Evolutionary conservation across 2,888 invertebrate species (phyloP), one percentile per base, ranked within the genome.

Genomic region (Eurois occulta): DNA sequence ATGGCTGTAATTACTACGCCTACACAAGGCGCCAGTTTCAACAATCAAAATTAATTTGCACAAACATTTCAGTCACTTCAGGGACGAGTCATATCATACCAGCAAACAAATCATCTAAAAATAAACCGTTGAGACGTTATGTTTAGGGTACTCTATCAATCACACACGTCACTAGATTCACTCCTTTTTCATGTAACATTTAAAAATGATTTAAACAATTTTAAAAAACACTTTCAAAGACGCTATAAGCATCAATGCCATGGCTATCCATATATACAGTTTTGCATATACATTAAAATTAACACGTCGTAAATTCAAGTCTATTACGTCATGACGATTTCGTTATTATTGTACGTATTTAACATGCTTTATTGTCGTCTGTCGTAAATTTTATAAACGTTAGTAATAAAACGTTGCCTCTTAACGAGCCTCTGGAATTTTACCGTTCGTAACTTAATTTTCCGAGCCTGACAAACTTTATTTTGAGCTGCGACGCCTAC

Each of bases 321-420:
- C 85, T 81, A 84, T 91, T 87, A 89, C 91, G 91, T 92, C 92
- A 92, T 83, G 75, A 72, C 60, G 73, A 88, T 89, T 89, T 86
- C 78, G 83, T 89, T 90, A 89, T 89, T 87, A 90, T 87, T 87
- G 88, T 87, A 74, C 80, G 77, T 90, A 91, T 91, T 90, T 86
- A 86, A 86, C 87, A 87, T 79, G 80, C 85, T 93, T 94, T 93
- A 94, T 89, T 89, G 91, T 90, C 90, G 77, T 84, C 83, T 81
- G 89, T 91, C 92, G 87, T 94, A 91, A 94, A 94, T 86, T 87
- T 85, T 83, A 86, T 84, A 86, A 90, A 90, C 87, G 91, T 81
- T 86, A 84, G 89, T 86, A 90, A 91, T 91, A 92, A 91, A 91
- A 89, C 83, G 72, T 77, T 77, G 77, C 77, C 80, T 83, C 80